Evolutionary conservation across 2,797 vertebrate genomes (phyloP), one percentile per base, ranked within the genome.

Genomic region (Thripadectes ignobilis): DNA sequence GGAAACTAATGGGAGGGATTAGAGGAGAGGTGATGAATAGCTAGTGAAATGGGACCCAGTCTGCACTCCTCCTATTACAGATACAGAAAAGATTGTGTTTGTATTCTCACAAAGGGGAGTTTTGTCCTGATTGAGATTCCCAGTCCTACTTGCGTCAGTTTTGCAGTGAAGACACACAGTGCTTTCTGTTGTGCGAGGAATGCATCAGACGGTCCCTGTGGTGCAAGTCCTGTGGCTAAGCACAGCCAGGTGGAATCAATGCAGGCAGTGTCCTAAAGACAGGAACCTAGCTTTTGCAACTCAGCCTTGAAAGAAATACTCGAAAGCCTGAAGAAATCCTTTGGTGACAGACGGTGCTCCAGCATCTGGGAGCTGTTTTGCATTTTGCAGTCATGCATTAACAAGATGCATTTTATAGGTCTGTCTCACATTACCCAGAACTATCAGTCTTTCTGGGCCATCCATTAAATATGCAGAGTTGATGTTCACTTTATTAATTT

Each of bases 91-190:
- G 26, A 16, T 63, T 73, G 79, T 59, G 22, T 81, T 55, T 79
- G 45, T 52, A 9, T 19, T 63, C 67, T 79, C 48, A 92, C 83
- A 86, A 79, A 90, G 43, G 46, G 34, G n/a, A 23, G 24, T 52
- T 94, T 58, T 87, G 59, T 95, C 48, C 71, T 66, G 5, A 34
- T 71, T 85, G 74, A 82, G 38, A 45, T 55, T 58, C 32, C 30
- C 39, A 15, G 43, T 8, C 16, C 18, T 43, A 11, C 2, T 0
- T 23, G 16, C 0, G 4, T 27, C 39, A 22, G 32, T 34, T 59
- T 27, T 41, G 22, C 19, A 27, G 66, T 14, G 48, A 76, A 27
- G 45, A 23, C 39, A 78, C 54, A 58, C 10, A 36, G 41, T 5
- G 36, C n/a, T 78, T 73, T 88, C 39, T 87, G 43, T 5, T 57